Evolutionary conservation across 2,797 vertebrate genomes (phyloP).

Genomic region (Malurus leucopterus): DNA sequence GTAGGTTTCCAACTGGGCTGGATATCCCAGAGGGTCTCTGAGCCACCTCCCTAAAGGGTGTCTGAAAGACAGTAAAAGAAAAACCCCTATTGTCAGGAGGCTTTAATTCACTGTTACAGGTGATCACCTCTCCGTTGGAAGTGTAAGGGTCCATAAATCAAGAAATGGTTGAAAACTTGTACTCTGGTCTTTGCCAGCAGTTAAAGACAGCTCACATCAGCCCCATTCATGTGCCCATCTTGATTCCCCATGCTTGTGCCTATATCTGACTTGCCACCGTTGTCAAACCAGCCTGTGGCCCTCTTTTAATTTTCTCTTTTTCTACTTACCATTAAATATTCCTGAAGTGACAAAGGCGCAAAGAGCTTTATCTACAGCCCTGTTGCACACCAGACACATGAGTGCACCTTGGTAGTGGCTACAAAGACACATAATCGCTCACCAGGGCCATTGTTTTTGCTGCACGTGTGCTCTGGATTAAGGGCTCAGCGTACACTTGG

Average conservation of each 20-base stretch:
- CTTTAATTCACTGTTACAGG: conserved; percentile 17
- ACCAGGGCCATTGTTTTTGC: conserved; percentile 22
- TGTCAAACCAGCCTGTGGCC: not conserved
- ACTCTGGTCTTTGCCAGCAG: not conserved
- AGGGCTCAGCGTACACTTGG: not conserved
- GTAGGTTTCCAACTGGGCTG: not conserved
- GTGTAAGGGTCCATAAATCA: not conserved
- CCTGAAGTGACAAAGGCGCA: not conserved
- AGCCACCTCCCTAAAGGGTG: not conserved
- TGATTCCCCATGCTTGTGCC: not conserved
- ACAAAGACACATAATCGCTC: not conserved
- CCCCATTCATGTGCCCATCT: not conserved
- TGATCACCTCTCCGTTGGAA: not conserved
- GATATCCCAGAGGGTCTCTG: not conserved
- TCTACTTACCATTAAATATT: not conserved
- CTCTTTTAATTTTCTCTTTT: not conserved
- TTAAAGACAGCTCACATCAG: not conserved
- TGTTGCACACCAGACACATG: not conserved
- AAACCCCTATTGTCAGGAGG: not conserved
- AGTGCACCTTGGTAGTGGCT: not conserved
- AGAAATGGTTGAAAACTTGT: conserved; percentile 10
- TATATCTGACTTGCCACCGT: not conserved
- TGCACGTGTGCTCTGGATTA: not conserved
- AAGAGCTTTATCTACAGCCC: not conserved
- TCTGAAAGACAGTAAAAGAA: not conserved